Percentiles rank a stretch among this genome's conserved stretches.
Conservation (phyloP, 2,113 vertebrate species). For the Otocyon megalotis region DNA sequence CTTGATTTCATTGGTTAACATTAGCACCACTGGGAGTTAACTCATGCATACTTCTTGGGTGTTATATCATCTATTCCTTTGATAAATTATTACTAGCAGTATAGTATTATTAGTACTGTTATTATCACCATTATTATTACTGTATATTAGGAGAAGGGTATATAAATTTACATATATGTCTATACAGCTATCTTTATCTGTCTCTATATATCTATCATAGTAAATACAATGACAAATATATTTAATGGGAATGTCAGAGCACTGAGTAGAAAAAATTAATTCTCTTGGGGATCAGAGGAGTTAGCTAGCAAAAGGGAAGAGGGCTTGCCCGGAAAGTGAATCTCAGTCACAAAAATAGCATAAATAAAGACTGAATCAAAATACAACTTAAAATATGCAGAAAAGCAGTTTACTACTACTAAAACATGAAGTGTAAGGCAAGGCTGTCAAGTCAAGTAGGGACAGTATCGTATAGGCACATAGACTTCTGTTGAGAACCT, state of each 20-base stretch:
- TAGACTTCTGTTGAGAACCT: background rate
- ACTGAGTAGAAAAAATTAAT: background rate
- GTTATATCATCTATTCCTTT: background rate
- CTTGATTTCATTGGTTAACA: background rate
- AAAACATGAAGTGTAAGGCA: background rate
- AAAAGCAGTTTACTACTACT: background rate
- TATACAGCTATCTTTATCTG: background rate
- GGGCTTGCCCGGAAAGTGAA: background rate
- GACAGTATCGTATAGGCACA: background rate
- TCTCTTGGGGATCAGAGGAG: background rate
- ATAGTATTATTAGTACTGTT: background rate
- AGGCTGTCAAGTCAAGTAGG: background rate
- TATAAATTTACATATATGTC: background rate
- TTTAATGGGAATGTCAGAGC: background rate
- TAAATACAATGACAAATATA: background rate
- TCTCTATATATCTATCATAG: background rate
- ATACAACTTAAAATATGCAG: background rate
- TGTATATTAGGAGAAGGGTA: background rate
- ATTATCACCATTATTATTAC: background rate
- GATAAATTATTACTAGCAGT: background rate
- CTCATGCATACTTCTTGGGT: background rate
- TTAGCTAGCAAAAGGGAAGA: background rate
- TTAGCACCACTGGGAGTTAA: background rate
- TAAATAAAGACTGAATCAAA: background rate
- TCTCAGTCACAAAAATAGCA: background rate